Percentiles rank a stretch among this genome's conserved stretches.
phyloP scores from a whole-genome alignment of 2,888 invertebrate species.

The Tubulanus polymorphus region DNA sequence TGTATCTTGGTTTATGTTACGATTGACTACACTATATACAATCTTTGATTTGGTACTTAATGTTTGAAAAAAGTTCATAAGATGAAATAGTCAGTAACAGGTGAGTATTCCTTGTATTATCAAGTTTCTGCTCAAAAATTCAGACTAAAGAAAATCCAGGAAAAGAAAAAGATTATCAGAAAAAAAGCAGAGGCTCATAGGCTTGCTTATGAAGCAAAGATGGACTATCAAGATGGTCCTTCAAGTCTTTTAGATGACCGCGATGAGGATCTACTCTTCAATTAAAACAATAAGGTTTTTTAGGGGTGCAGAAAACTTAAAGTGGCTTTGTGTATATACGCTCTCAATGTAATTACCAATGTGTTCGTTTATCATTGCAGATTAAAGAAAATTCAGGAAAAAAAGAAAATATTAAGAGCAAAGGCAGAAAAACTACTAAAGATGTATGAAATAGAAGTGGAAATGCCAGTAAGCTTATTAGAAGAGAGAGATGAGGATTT shows the following conservation, averaged over 20 bases:
- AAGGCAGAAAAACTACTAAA: constrained; percentile 65
- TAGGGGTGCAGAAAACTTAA: too few species aligned
- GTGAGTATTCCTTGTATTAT: too few species aligned
- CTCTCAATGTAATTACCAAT: too few species aligned
- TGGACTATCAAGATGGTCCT: constrained; percentile 54
- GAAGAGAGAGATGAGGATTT: too few species aligned
- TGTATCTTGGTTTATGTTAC: constrained; percentile 1
- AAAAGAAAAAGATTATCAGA: constrained; percentile 84
- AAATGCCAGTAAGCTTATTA: too few species aligned
- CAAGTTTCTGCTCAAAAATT: too few species aligned
- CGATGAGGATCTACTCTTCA: constrained; percentile 84
- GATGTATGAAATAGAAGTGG: too few species aligned
- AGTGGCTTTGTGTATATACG: too few species aligned
- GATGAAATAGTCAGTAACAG: too few species aligned
- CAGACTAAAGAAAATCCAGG: constrained; percentile 75
- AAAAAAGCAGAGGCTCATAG: constrained; percentile 65
- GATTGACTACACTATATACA: background rate
- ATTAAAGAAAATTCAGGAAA: constrained; percentile 81
- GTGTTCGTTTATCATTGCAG: constrained; percentile 27
- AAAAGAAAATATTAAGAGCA: constrained; percentile 79
- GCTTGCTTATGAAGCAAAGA: constrained; percentile 55
- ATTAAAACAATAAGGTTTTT: background rate
- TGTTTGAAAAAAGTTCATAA: background rate
- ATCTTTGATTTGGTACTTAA: background rate
- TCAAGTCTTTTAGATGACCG: constrained; percentile 77